Evolutionary conservation across 2,113 vertebrate genomes (phyloP), one percentile per base, ranked within the genome.

Genomic region (Zosterops japonicus): DNA sequence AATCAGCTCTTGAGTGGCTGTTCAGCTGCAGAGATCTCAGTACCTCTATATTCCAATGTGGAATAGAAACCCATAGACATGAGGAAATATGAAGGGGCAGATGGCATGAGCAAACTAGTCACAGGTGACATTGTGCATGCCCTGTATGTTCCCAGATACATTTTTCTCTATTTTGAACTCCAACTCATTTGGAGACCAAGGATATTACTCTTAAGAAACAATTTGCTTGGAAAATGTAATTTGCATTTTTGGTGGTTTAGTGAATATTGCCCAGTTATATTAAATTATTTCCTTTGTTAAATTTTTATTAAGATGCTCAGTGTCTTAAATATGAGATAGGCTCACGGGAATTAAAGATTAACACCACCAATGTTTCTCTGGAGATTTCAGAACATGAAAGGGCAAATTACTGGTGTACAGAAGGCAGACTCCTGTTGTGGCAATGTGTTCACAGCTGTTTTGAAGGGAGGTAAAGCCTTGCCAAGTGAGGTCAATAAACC

Each of bases 361-460:
- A 84, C 29, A 75, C 14, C 61, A 83, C 19, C 16, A 61, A 7
- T 2, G 3, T 90, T 92, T 81, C 86, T 88, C 93, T 72, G 76
- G 65, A 70, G 71, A 87, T 89, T 92, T 90, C 82, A 89, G 70
- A 92, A 84, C 16, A 76, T 1, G 6, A 94, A 96, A 95, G 52
- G 59, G 80, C 75, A 95, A 93, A 90, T 65, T 84, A 74, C 89
- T 87, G 90, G 61, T 55, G 31, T 93, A 57, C 71, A 90, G 90
- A 91, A 93, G 29, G 71, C 36, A 96, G 96, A 64, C 14, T 91
- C 69, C 83, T 86, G 72, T 81, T 92, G 90, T 23, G n/a, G 77
- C 87, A 81, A 85, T 15, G 4, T 87, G 76, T 90, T 61, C 79
- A 75, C 94, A 97, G 96, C 95, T 96, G 90, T 92, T 95, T 84